Conservation (phyloP, 2,113 vertebrate genomes). For the Lutjanus erythropterus region DNA sequence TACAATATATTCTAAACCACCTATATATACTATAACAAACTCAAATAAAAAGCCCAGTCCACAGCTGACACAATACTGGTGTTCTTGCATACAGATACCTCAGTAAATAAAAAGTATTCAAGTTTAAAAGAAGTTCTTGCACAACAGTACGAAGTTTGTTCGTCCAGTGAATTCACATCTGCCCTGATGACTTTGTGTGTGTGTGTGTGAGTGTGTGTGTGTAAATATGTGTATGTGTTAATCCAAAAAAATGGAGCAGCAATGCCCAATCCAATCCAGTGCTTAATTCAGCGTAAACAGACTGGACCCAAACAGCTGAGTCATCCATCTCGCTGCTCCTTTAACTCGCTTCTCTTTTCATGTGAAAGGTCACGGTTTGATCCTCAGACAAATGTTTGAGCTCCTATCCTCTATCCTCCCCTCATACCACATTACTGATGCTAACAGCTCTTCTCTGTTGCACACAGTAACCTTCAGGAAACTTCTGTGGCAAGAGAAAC, state of each 20-base stretch:
- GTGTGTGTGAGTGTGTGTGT: background rate
- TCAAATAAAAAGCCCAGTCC: no score
- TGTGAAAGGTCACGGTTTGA: constrained; percentile 66
- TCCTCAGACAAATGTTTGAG: constrained; percentile 27
- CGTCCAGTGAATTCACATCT: background rate
- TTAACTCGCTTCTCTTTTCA: constrained; percentile 52
- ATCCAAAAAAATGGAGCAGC: background rate
- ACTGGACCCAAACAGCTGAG: constrained; percentile 36
- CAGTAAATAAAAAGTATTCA: background rate
- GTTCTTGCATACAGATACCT: background rate
- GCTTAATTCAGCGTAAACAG: constrained; percentile 48
- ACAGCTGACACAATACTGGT: background rate
- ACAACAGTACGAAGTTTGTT: background rate
- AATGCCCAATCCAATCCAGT: background rate
- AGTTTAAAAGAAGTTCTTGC: background rate
- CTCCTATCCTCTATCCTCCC: background rate
- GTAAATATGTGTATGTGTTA: constrained; percentile 1
- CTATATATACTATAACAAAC: no score
- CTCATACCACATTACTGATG: constrained; percentile 24
- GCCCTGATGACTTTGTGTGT: background rate
- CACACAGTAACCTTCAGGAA: constrained; percentile 26
- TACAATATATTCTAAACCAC: no score
- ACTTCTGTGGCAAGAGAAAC: constrained; percentile 2
- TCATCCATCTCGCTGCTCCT: constrained; percentile 35
- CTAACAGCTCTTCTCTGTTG: background rate